Conservation (phyloP, 2,113 vertebrate species). For the Dunckerocampus dactyliophorus region DNA sequence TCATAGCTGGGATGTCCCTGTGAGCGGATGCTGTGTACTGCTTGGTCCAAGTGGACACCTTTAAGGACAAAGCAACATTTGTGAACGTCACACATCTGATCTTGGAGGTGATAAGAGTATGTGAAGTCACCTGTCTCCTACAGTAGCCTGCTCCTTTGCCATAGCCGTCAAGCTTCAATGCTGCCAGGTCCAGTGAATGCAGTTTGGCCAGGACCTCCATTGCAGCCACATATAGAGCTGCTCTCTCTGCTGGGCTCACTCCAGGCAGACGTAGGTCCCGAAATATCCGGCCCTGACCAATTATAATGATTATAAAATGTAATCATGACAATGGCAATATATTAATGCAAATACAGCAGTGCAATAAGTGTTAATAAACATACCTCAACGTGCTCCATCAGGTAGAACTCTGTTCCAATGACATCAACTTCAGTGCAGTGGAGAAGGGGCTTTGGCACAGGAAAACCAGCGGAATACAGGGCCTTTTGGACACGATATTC, state of each 20-base stretch:
- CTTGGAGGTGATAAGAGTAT: not conserved
- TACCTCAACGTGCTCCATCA: conserved; percentile 90
- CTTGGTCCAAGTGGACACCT: conserved; percentile 90
- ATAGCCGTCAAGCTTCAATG: conserved; percentile 76
- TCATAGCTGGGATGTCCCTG: conserved; percentile 81
- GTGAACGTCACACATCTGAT: not conserved
- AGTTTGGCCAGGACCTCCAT: conserved; percentile 81
- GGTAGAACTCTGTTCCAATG: conserved; percentile 90
- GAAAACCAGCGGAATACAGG: conserved; percentile 82
- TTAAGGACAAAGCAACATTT: not conserved
- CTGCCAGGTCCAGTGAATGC: conserved; percentile 75
- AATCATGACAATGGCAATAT: not conserved
- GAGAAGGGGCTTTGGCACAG: conserved; percentile 83
- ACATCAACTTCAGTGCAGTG: conserved; percentile 78
- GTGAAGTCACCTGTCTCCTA: conserved; percentile 80
- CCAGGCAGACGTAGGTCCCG: conserved; percentile 76
- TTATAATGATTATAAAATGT: not conserved
- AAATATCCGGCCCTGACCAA: conserved; percentile 84
- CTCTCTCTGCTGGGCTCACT: conserved; percentile 77
- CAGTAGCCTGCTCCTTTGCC: conserved; percentile 84
- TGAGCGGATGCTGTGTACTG: conserved; percentile 84
- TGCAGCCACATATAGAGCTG: conserved; percentile 82
- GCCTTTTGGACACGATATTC: conserved; percentile 87
- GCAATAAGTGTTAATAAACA: not conserved
- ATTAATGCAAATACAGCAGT: not conserved